Evolutionary conservation across 1,140 invertebrate species (phyloP), one percentile per base, ranked within the genome.

Genomic region (Calliphora vicina): DNA sequence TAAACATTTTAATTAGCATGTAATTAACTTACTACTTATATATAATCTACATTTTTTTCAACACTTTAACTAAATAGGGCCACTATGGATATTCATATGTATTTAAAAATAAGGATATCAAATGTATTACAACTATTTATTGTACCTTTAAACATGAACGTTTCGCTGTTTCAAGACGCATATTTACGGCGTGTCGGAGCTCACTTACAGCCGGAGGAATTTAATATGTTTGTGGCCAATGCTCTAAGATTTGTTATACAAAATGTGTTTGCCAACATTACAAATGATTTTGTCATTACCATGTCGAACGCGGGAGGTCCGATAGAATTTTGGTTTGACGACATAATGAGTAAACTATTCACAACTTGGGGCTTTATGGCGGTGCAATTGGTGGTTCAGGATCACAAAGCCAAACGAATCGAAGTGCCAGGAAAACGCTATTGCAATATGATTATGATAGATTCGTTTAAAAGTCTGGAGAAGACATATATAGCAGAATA

Each of bases 261-360:
- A 20, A 83, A 82, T 9, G 82, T 88, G 13, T 88, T 89, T 2
- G 45, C 89, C 12, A 85, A 84, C 17, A 80, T 88, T 23, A 87
- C 86, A 4, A 85, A 86, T 0, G 87, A 85, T 12, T 82, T 89
- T 67, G 86, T 88, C 9, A 26, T 89, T 13, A 87, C 86, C 2
- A 42, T 89, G 0, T 88, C 86, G 61, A 87, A 86, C 26, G 84
- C 86, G n/a, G 84, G 85, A 42, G 73, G 82, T 12, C 86, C 89
- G 2, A 89, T 87, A 0, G 86, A 84, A 74, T 87, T 87, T 43
- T 89, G 88, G 57, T 89, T 88, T 83, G 88, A 88, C 74, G 86
- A 89, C 25, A 87, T 89, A 84, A 84, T 89, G 86, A 85, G 67
- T 80, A 84, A 86, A 0, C 72, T 89, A 9, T 88, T 89, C 29